phyloP scores from a whole-genome alignment of 2,888 invertebrate genomes.

The Chalcis sispes region DNA sequence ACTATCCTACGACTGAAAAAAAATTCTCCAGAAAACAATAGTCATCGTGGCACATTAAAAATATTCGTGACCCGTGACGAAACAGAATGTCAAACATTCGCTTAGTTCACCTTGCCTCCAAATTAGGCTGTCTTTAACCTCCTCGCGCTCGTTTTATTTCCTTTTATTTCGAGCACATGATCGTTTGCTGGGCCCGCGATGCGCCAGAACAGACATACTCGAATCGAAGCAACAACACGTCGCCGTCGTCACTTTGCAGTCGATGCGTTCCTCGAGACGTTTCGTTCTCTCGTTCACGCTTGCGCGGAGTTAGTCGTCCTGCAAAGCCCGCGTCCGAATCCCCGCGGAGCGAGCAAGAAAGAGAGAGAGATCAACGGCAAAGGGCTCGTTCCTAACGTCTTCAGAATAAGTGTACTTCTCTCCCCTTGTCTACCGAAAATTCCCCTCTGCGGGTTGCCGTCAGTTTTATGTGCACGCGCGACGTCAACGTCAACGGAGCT shows the following conservation, averaged over 20 bases:
- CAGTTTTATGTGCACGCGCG: neutral
- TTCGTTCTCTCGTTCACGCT: too few relatives aligned
- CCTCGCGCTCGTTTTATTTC: neutral
- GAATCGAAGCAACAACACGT: neutral
- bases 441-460: too few relatives aligned
- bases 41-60: conserved; percentile 23
- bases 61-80: conserved; percentile 12
- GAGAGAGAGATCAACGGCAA: neutral
- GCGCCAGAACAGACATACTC: conserved; percentile 14
- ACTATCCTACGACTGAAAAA: neutral
- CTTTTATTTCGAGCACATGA: neutral
- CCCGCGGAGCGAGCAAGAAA: neutral
- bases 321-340: neutral
- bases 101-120: conserved; percentile 19
- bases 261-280: too few relatives aligned
- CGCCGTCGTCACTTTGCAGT: conserved; percentile 22
- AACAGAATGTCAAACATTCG: conserved; percentile 34
- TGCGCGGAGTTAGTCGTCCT: conserved; percentile 10
- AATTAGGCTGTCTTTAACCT: conserved; percentile 40
- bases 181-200: conserved; percentile 7
- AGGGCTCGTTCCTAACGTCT: neutral
- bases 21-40: conserved; percentile 18
- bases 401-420: too few relatives aligned
- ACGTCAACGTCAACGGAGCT: neutral
- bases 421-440: too few relatives aligned